A percentile compares a stretch with the other conserved stretches of the same genome.
Evolutionary conservation across 2,888 invertebrate genomes (phyloP).

Genomic region (Thera obeliscata): DNA sequence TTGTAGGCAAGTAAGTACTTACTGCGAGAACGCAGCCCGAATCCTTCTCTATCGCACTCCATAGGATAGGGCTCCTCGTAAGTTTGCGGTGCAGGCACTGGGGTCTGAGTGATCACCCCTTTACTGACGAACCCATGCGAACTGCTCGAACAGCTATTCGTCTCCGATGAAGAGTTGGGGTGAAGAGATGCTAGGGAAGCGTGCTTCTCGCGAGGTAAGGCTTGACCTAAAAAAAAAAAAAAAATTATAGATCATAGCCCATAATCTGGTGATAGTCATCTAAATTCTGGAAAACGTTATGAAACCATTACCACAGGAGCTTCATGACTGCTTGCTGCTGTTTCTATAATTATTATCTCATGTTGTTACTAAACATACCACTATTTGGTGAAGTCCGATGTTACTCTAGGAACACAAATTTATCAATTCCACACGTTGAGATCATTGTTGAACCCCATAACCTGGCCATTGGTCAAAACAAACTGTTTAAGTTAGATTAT

Average conservation of each 20-base stretch:
- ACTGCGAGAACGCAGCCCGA: constrained; percentile 22
- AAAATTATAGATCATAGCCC: neutral
- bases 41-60: constrained; percentile 73
- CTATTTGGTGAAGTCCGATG: too few relatives aligned
- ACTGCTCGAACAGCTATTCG: constrained; percentile 84
- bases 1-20: constrained; percentile 8
- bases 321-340: too few relatives aligned
- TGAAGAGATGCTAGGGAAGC: constrained; percentile 45
- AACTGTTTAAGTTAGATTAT: too few relatives aligned
- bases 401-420: too few relatives aligned
- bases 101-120: constrained; percentile 61
- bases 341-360: too few relatives aligned
- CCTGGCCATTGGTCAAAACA: too few relatives aligned
- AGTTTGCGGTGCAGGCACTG: constrained; percentile 58
- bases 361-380: too few relatives aligned
- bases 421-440: too few relatives aligned
- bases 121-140: constrained; percentile 64
- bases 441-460: too few relatives aligned
- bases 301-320: too few relatives aligned
- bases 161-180: constrained; percentile 75
- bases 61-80: constrained; percentile 66
- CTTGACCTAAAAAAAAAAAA: constrained; percentile 50
- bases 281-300: too few relatives aligned
- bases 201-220: constrained; percentile 52
- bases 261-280: too few relatives aligned